Conservation (phyloP, 2,797 vertebrate genomes). For the Melanotaenia pygmaea region DNA sequence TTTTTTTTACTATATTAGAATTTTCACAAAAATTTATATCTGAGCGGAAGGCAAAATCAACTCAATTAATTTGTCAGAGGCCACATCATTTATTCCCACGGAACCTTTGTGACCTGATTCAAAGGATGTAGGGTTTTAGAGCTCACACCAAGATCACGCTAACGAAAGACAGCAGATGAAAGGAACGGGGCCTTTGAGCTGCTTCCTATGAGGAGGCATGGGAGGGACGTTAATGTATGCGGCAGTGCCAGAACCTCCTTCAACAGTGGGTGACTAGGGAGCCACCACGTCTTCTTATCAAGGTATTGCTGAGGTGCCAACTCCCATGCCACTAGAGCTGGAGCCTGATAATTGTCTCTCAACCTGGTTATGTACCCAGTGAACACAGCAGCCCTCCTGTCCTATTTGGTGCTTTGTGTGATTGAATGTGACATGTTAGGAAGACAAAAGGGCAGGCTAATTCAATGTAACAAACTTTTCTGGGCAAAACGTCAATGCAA, state of each 20-base stretch:
- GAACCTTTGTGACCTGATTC: slow-evolving; percentile 72
- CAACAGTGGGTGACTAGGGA: slow-evolving; percentile 83
- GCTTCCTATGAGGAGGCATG: slow-evolving; percentile 65
- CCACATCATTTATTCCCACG: slow-evolving; percentile 42
- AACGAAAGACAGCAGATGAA: slow-evolving; percentile 82
- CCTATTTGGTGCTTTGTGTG: slow-evolving; percentile 81
- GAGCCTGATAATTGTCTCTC: slow-evolving; percentile 85
- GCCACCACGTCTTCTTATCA: slow-evolving; percentile 89
- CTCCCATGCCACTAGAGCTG: slow-evolving; percentile 83
- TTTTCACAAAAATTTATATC: not conserved
- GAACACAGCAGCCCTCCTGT: slow-evolving; percentile 80
- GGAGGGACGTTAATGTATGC: slow-evolving; percentile 78
- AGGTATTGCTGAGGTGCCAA: slow-evolving; percentile 89
- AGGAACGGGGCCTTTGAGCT: slow-evolving; percentile 82
- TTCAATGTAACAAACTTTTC: slow-evolving; percentile 96
- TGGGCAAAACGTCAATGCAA: slow-evolving; percentile 84
- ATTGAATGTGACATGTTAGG: slow-evolving; percentile 91
- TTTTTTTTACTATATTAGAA: not conserved
- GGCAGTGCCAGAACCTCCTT: slow-evolving; percentile 78
- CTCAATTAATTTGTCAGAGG: slow-evolving; percentile 27
- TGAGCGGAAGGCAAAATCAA: not conserved
- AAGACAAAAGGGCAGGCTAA: slow-evolving; percentile 98
- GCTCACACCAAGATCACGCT: slow-evolving; percentile 64
- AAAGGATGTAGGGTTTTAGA: slow-evolving; percentile 51
- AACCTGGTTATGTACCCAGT: slow-evolving; percentile 89